A percentile compares a stretch with the other conserved stretches of the same genome.
These are phyloP conservation scores for Phrynocephalus versicolor DNA, from an alignment of 2,113 vertebrate species.

Conservation along the genomic window DNA sequence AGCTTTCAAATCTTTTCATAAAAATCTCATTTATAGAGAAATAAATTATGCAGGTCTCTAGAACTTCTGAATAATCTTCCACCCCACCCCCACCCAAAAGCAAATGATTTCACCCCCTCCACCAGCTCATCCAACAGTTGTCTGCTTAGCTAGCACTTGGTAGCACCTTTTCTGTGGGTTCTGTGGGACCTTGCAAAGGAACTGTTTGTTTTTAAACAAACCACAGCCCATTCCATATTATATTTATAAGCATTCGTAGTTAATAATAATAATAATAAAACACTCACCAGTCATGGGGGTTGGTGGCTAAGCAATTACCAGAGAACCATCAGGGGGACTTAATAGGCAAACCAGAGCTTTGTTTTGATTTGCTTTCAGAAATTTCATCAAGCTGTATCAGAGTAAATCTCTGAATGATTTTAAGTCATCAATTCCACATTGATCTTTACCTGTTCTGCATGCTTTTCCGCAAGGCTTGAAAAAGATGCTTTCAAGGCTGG, in stretches of 20 bases:
- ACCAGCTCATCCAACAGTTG: not conserved
- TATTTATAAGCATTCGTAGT: too few species aligned
- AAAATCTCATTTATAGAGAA: constrained; percentile 42
- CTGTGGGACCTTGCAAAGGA: not conserved
- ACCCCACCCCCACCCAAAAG: not conserved
- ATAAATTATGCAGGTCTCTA: constrained; percentile 24
- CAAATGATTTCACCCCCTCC: not conserved
- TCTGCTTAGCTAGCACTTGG: not conserved
- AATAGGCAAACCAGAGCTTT: not conserved
- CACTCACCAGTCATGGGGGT: not conserved
- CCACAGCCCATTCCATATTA: too few species aligned
- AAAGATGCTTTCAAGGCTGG: constrained; percentile 4
- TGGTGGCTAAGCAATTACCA: not conserved
- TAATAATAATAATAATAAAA: too few species aligned
- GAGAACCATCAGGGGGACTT: not conserved
- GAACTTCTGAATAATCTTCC: not conserved
- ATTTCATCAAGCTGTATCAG: not conserved
- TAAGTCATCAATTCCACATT: not conserved
- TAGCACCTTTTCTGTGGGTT: not conserved
- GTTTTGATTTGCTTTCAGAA: not conserved
- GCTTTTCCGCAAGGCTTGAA: not conserved
- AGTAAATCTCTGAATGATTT: not conserved
- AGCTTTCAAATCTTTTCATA: constrained; percentile 12
- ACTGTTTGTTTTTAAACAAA: not conserved
- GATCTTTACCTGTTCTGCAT: not conserved